Base-by-base conservation (phyloP, 2,797 vertebrate genomes). In the Aldrovandia affinis region DNA sequence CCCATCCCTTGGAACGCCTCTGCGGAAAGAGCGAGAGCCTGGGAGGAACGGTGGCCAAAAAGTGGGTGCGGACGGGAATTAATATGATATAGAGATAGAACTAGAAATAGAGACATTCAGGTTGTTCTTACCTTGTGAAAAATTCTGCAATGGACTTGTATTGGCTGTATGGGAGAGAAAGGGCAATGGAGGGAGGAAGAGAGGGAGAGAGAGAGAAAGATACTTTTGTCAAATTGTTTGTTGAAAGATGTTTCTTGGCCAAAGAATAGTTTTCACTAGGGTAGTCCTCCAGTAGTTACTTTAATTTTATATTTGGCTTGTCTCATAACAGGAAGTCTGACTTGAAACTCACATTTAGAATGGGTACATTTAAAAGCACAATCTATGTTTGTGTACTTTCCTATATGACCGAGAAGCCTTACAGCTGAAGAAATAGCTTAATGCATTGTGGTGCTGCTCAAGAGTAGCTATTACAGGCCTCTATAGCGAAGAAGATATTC, bases 201-300 rank as follows among this genome's bases (percentile, higher is more conserved):
- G 84, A 85, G 28, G 84, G 86, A 81, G 79, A 84, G 83, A 85
- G 75, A 84, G 84, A 86, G 82, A 86, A 83, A 83, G 33, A 55
- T 47, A 65, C 79, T 81, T 89, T 85, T 86, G 89, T 91, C 83
- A 92, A 91, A 94, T 92, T 86, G 92, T 95, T 94, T 94, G 93
- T 92, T 94, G 93, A 94, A 92, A 93, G 91, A 90, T 89, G 88
- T 79, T 89, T 94, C 89, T 94, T 93, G 92, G 92, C 92, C 86
- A 75, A 44, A 22, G 22, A 20, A n/a, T 39, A 44, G 42, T 25
- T 79, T 50, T n/a, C 65, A 84, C 18, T 36, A 30, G 68, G 44
- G 15, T 28, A 22, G 30, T 80, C 25, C 44, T 89, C 92, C 89
- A 86, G 90, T 89, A 89, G 87, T 91, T 86, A 81, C 89, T 92